Evolutionary conservation across 2,888 invertebrate species (phyloP), one percentile per base, ranked within the genome.

Genomic region (Drosophila austrosaltans): DNA sequence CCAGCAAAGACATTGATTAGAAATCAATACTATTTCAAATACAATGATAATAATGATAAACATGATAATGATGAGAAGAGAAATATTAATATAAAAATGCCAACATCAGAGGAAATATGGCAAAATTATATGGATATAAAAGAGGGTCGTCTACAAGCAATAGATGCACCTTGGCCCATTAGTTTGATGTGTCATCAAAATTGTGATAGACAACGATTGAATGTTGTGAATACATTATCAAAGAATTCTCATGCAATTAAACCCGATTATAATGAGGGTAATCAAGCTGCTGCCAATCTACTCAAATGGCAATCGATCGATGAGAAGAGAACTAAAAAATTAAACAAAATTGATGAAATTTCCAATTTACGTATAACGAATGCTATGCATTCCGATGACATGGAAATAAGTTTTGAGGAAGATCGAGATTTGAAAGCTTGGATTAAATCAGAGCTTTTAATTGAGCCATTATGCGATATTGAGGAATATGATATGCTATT

Each of bases 31-130:
- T 5, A 16, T 20, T 2, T 5, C 10, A 8, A 0, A 22, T 12
- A 25, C 25, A 16, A 25, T 3, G 25, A 25, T 12, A 1, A 10
- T 12, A 10, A 25, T 25, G 7, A 3, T 8, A 8, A 16, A 16
- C 16, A 36, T 36, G 4, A 3, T 22, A 25, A 53, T 25, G 10
- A n/a, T 25, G 12, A 12, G 1, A 25, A 8, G 25, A 22, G 10
- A 44, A 6, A 53, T 53, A 0, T 1, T 44, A 0, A 36, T 36
- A 28, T 59, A 0, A 0, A 39, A 7, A 3, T 75, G 30, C 76
- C 76, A 16, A 65, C 65, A 0, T 63, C 76, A 6, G 65, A 77
- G 30, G 66, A 73, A 0, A 53, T 77, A 4, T 69, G 77, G 69
- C 1, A n/a, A 0, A 63, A 7, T 2, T 69, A 61, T 25, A 44